phyloP scores from a whole-genome alignment of 2,888 invertebrate genomes.

The Ephialtes manifestator region DNA sequence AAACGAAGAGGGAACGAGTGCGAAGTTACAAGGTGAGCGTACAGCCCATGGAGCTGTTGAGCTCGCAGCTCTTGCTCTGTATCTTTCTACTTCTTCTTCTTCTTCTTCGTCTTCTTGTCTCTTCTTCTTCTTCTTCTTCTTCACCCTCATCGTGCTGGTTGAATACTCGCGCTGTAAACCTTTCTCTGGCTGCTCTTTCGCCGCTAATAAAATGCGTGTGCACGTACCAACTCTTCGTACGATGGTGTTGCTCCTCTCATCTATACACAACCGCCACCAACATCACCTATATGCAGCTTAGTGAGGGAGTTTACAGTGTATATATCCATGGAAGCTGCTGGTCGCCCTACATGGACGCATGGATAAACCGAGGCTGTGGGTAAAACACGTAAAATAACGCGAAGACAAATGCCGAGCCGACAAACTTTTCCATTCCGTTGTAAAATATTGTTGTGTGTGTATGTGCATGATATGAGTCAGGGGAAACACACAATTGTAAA shows the following conservation, averaged over 20 bases:
- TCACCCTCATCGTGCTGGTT: not conserved
- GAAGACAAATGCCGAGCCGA: conserved; percentile 28
- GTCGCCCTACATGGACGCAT: conserved; percentile 35
- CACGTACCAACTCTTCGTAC: conserved; percentile 44
- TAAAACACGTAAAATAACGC: conserved; percentile 49
- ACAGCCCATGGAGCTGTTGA: conserved; percentile 15
- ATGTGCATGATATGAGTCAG: not conserved
- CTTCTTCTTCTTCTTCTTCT: not conserved
- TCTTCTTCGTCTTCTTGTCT: conserved; percentile 14
- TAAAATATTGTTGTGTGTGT: not conserved
- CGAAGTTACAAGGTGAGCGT: conserved; percentile 55
- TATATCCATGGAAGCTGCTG: not conserved
- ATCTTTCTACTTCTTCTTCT: conserved; percentile 19
- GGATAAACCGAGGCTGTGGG: conserved; percentile 28
- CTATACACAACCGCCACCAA: conserved; percentile 25
- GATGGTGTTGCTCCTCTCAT: conserved; percentile 32
- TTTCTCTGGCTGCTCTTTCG: conserved; percentile 52
- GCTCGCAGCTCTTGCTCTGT: conserved; percentile 27
- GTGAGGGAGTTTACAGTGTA: conserved; percentile 1
- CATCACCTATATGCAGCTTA: conserved; percentile 22
- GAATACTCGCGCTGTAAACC: conserved; percentile 58
- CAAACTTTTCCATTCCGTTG: conserved; percentile 13
- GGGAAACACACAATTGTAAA: not conserved
- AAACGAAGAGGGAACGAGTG: conserved; percentile 39
- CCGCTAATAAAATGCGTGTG: conserved; percentile 65